phyloP scores from a whole-genome alignment of 2,888 invertebrate genomes.

The Oxycera nigricornis region DNA sequence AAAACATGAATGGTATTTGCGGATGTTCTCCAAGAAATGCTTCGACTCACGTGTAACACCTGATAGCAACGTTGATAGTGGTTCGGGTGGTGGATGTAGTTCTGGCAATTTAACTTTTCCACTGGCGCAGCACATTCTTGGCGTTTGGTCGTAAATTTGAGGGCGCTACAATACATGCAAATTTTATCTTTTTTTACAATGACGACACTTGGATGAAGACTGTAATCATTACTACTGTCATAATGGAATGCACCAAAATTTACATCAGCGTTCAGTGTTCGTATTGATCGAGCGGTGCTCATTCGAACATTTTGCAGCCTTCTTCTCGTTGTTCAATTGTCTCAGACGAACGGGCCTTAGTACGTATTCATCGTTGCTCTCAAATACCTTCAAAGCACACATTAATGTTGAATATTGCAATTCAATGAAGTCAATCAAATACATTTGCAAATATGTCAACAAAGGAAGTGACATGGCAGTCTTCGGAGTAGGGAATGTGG shows the following conservation, averaged over 20 bases:
- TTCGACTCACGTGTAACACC: conserved; percentile 48
- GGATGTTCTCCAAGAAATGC: conserved; percentile 48
- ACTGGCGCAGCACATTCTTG: conserved; percentile 58
- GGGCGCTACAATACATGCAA: conserved; percentile 55
- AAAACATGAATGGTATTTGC: conserved; percentile 49
- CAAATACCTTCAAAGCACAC: too few relatives aligned
- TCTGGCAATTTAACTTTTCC: conserved; percentile 58
- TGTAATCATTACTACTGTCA: conserved; percentile 53
- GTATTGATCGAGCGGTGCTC: conserved; percentile 30
- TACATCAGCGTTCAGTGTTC: conserved; percentile 28
- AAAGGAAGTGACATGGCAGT: conserved; percentile 57
- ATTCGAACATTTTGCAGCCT: too few relatives aligned
- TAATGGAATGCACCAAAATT: conserved; percentile 50
- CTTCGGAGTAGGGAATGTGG: conserved; percentile 51
- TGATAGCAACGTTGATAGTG: conserved; percentile 51
- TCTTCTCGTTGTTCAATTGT: too few relatives aligned
- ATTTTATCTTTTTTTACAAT: conserved; percentile 53
- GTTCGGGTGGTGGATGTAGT: conserved; percentile 56
- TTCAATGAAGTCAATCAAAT: too few relatives aligned
- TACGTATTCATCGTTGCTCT: too few relatives aligned
- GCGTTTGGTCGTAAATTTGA: conserved; percentile 56
- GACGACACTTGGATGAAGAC: conserved; percentile 52
- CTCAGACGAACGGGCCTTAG: too few relatives aligned
- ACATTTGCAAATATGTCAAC: conserved; percentile 60
- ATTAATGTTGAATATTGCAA: too few relatives aligned